A percentile compares a stretch with the other conserved stretches of the same genome.
phyloP scores from a whole-genome alignment of 2,888 invertebrate species.

The Scelioninae gen. 1 region DNA sequence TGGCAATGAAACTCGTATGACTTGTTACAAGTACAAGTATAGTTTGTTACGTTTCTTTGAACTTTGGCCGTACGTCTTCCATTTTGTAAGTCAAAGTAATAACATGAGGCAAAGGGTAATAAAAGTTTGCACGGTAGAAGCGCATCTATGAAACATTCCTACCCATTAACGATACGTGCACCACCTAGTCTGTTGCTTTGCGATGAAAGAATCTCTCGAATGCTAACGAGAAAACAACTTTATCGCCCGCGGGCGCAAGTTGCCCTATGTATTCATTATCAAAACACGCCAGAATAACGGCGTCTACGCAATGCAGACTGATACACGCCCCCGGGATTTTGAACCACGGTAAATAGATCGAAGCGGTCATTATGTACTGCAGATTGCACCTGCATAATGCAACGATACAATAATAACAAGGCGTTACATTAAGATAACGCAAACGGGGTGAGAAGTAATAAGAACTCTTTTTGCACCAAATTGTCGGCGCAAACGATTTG shows the following conservation, averaged over 20 bases:
- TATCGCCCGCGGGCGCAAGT: conserved; percentile 62
- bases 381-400: conserved; percentile 67
- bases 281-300: conserved; percentile 53
- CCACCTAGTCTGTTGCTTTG: conserved; percentile 44
- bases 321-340: conserved; percentile 61
- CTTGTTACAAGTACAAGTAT: conserved; percentile 24
- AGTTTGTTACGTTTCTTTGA: conserved; percentile 45
- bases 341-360: conserved; percentile 61
- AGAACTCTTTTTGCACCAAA: conserved; percentile 42
- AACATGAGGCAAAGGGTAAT: conserved; percentile 34
- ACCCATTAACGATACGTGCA: conserved; percentile 64
- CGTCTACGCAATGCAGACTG: conserved; percentile 54
- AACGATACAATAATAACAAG: conserved; percentile 63
- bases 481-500: conserved; percentile 33
- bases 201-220: conserved; percentile 68
- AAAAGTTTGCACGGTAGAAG: conserved; percentile 51
- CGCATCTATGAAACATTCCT: conserved; percentile 51
- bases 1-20: conserved; percentile 11
- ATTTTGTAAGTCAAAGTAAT: conserved; percentile 43
- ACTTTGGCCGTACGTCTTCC: conserved; percentile 29
- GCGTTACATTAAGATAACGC: conserved; percentile 67
- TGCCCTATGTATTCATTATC: conserved; percentile 66
- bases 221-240: conserved; percentile 71
- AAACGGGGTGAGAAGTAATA: conserved; percentile 59
- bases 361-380: conserved; percentile 61